Conservation (phyloP, 2,797 vertebrate species). For the Protonibea diacanthus region DNA sequence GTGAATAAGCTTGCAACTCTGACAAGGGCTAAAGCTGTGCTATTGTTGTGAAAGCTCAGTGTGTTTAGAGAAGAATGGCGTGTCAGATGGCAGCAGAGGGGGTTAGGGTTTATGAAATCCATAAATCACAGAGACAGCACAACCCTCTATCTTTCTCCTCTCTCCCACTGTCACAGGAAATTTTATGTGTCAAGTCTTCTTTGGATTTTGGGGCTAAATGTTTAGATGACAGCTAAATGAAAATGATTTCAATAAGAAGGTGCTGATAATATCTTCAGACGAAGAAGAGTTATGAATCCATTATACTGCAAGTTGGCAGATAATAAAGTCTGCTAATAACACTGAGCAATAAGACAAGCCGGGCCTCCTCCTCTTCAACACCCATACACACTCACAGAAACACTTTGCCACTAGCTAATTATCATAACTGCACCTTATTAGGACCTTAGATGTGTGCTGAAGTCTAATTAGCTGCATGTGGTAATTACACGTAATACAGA, state of each 20-base stretch:
- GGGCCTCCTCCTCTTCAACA: constrained; percentile 42
- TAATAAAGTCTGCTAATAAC: constrained; percentile 80
- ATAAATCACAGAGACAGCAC: constrained; percentile 86
- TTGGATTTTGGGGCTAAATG: constrained; percentile 73
- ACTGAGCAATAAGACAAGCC: constrained; percentile 64
- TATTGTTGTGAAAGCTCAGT: constrained; percentile 74
- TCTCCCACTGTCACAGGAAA: constrained; percentile 72
- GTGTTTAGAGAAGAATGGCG: constrained; percentile 78
- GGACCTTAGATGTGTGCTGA: constrained; percentile 65
- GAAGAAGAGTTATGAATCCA: constrained; percentile 69
- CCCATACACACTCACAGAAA: constrained; percentile 52
- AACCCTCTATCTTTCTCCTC: constrained; percentile 66
- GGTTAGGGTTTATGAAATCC: constrained; percentile 88
- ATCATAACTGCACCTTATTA: constrained; percentile 77
- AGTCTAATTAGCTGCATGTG: constrained; percentile 73
- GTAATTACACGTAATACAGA: constrained; percentile 72
- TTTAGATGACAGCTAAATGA: constrained; percentile 79
- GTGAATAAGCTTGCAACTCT: constrained; percentile 40
- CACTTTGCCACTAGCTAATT: constrained; percentile 67
- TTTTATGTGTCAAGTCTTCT: constrained; percentile 75
- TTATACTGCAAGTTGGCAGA: constrained; percentile 70
- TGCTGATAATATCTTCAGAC: constrained; percentile 76
- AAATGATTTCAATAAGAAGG: constrained; percentile 78
- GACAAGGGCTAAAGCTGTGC: constrained; percentile 70
- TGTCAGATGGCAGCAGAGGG: constrained; percentile 81